These are phyloP conservation scores for Coelopa frigida DNA, from an alignment of 1,140 invertebrate genomes.

Conservation along the genomic window DNA sequence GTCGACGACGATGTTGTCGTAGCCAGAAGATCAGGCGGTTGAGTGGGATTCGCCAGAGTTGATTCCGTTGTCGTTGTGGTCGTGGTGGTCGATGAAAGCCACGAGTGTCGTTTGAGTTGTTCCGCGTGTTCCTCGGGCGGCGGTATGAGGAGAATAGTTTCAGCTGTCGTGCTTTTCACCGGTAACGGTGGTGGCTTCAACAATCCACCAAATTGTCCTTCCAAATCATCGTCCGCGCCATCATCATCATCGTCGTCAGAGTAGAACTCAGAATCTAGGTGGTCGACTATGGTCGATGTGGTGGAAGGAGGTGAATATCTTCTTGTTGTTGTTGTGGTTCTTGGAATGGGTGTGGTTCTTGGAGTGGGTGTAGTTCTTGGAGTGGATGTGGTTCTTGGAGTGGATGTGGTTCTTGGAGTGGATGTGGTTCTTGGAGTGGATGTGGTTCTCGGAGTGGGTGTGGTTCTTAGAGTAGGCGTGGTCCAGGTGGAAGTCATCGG, in stretches of 20 bases:
- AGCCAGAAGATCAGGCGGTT: neutral
- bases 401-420: too few species aligned
- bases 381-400: conserved; percentile 11
- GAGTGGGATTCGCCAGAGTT: neutral
- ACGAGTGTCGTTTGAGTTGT: conserved; percentile 34
- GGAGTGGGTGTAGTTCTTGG: conserved; percentile 13
- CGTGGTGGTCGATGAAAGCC: conserved; percentile 25
- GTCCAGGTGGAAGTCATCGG: conserved; percentile 12
- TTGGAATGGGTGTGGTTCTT: conserved; percentile 1
- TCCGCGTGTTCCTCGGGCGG: conserved; percentile 38
- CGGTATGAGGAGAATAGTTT: conserved; percentile 39
- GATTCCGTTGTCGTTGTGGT: neutral
- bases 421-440: conserved; percentile 9
- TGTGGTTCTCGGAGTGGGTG: neutral
- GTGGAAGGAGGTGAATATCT: conserved; percentile 1
- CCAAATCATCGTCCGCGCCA: conserved; percentile 28
- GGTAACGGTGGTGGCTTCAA: conserved; percentile 32
- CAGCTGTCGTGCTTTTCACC: conserved; percentile 33
- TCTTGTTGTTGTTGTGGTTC: conserved; percentile 7
- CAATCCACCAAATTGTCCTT: conserved; percentile 33
- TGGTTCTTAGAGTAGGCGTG: conserved; percentile 10
- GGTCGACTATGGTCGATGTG: neutral
- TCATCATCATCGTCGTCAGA: conserved; percentile 1
- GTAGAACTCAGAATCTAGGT: neutral
- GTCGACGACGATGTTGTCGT: neutral